Evolutionary conservation across 2,888 invertebrate genomes (phyloP).

Genomic region (Ophioninae sp.): DNA sequence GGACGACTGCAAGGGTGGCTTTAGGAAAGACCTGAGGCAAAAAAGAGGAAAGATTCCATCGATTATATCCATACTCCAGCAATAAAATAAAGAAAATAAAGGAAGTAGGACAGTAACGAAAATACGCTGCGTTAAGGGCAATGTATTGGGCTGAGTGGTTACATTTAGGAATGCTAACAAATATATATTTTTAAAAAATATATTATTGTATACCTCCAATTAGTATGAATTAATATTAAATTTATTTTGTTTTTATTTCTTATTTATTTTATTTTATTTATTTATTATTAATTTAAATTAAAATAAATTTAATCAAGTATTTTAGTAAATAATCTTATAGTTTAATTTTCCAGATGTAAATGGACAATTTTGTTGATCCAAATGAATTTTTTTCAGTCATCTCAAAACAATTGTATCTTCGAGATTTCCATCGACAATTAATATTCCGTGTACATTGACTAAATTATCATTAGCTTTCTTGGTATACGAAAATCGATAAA

Average conservation of each 20-base stretch:
- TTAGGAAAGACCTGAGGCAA: conserved; percentile 9
- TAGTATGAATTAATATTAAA: too few relatives aligned
- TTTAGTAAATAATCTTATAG: too few relatives aligned
- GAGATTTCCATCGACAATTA: neutral
- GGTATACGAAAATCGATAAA: neutral
- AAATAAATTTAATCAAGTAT: too few relatives aligned
- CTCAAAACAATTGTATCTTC: too few relatives aligned
- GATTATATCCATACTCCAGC: conserved; percentile 33
- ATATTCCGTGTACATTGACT: neutral
- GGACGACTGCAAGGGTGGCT: conserved; percentile 1
- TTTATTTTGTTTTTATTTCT: too few relatives aligned
- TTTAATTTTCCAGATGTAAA: too few relatives aligned
- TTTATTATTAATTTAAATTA: too few relatives aligned
- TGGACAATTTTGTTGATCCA: too few relatives aligned
- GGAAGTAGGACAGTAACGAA: neutral
- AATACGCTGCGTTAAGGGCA: neutral
- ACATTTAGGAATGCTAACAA: neutral
- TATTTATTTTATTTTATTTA: too few relatives aligned
- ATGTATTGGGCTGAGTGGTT: neutral
- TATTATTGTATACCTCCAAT: too few relatives aligned
- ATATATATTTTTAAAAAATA: neutral
- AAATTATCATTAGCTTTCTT: neutral
- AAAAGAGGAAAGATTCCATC: conserved; percentile 59
- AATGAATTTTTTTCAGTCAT: too few relatives aligned
- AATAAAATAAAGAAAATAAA: neutral